A percentile compares a stretch with the other conserved stretches of the same genome.
Evolutionary conservation across 2,113 vertebrate species (phyloP).

Genomic region (Platysternon megacephalum): DNA sequence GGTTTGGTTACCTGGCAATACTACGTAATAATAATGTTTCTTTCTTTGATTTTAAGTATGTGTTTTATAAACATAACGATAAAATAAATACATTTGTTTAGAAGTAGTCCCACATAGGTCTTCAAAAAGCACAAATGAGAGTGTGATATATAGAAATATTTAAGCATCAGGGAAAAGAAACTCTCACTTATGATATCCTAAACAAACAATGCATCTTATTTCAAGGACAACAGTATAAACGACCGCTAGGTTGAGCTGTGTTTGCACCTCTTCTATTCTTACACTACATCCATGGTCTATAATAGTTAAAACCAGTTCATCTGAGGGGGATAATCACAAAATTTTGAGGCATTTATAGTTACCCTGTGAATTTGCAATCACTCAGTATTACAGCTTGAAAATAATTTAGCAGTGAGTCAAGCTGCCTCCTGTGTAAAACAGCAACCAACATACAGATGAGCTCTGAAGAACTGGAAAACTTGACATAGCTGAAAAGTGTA

Average conservation of each 20-base stretch:
- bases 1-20: not conserved
- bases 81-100: not conserved
- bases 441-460: slow-evolving; percentile 34
- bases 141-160: not conserved
- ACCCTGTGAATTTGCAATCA: not conserved
- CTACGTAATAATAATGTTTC: not conserved
- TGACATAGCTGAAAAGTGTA: slow-evolving; percentile 35
- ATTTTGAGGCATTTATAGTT: not conserved
- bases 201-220: not conserved
- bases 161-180: not conserved
- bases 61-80: not conserved
- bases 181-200: not conserved
- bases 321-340: not conserved
- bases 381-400: slow-evolving; percentile 16
- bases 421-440: slow-evolving; percentile 24
- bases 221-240: not conserved
- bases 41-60: not conserved
- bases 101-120: not conserved
- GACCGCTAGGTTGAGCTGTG: not conserved
- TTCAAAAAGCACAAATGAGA: not conserved
- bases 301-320: not conserved
- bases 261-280: not conserved
- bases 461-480: slow-evolving; percentile 56
- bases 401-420: slow-evolving; percentile 42
- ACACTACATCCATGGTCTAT: not conserved